phyloP scores from a whole-genome alignment of 2,113 vertebrate genomes.

The Rousettus leschenaultii region DNA sequence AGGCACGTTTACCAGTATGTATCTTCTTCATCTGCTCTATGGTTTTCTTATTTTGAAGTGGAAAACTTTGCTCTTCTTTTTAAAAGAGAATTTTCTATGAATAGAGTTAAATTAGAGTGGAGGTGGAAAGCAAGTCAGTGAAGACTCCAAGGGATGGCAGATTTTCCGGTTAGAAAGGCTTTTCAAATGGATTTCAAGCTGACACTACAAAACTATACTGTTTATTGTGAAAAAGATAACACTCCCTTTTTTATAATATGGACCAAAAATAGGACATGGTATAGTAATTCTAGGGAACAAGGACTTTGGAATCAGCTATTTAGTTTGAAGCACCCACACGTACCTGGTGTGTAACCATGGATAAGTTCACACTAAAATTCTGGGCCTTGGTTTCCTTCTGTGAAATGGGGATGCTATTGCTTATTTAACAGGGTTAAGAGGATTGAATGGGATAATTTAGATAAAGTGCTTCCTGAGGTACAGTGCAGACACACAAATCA shows the following conservation, averaged over 20 bases:
- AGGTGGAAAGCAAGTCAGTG: neutral
- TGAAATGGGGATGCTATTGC: neutral
- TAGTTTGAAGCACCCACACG: neutral
- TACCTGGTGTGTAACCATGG: neutral
- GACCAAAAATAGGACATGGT: slow-evolving; percentile 16
- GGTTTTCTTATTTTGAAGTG: slow-evolving; percentile 23
- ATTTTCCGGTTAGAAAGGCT: neutral
- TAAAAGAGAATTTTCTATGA: slow-evolving; percentile 18
- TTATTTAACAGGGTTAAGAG: neutral
- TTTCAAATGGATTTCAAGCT: slow-evolving; percentile 8
- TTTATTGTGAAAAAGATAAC: neutral
- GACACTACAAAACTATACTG: neutral
- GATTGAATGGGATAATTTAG: slow-evolving; percentile 31
- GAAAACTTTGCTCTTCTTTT: neutral
- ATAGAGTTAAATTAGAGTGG: slow-evolving; percentile 26
- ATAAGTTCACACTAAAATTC: slow-evolving; percentile 26
- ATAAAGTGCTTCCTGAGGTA: neutral
- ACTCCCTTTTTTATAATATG: neutral
- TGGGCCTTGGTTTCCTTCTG: slow-evolving; percentile 25
- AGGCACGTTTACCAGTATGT: neutral
- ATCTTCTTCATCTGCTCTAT: slow-evolving; percentile 24
- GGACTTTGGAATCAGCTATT: slow-evolving; percentile 40
- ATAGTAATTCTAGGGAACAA: slow-evolving; percentile 3
- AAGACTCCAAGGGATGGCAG: neutral
- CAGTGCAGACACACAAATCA: neutral